Evolutionary conservation across 1,140 invertebrate species (phyloP).

Genomic region (Trichonephila clavata): DNA sequence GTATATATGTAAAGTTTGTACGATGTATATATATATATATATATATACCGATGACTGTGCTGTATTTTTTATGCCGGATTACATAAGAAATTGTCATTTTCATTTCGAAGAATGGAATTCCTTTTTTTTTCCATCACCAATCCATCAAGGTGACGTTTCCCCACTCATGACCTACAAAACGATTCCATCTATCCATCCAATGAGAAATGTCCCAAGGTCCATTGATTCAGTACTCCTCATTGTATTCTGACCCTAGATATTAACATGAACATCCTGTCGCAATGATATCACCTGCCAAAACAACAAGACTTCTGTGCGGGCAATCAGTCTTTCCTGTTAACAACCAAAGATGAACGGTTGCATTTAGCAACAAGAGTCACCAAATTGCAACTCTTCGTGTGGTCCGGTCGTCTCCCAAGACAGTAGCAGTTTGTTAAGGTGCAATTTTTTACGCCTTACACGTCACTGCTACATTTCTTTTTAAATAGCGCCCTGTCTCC

Average conservation of each 20-base stretch:
- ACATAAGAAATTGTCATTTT: too few relatives aligned
- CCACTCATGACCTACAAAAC: too few relatives aligned
- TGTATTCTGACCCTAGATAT: neutral
- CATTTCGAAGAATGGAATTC: too few relatives aligned
- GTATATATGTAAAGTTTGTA: too few relatives aligned
- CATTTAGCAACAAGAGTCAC: conserved; percentile 12
- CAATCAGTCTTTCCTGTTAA: neutral
- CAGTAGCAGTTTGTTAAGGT: conserved; percentile 1
- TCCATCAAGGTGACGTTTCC: too few relatives aligned
- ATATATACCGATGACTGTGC: too few relatives aligned
- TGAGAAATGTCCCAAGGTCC: neutral
- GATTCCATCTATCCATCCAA: too few relatives aligned
- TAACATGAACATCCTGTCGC: neutral
- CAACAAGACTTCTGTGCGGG: neutral
- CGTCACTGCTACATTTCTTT: neutral
- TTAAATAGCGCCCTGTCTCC: neutral
- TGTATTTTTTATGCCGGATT: too few relatives aligned
- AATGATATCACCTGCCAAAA: neutral
- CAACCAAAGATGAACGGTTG: neutral
- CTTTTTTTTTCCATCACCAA: too few relatives aligned
- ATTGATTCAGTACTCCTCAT: neutral
- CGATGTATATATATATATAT: too few relatives aligned
- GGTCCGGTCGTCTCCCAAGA: conserved; percentile 21
- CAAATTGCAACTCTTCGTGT: conserved; percentile 45
- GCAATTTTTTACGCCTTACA: conserved; percentile 47